Evolutionary conservation across 2,113 vertebrate genomes (phyloP).

Genomic region (Pteronura brasiliensis): DNA sequence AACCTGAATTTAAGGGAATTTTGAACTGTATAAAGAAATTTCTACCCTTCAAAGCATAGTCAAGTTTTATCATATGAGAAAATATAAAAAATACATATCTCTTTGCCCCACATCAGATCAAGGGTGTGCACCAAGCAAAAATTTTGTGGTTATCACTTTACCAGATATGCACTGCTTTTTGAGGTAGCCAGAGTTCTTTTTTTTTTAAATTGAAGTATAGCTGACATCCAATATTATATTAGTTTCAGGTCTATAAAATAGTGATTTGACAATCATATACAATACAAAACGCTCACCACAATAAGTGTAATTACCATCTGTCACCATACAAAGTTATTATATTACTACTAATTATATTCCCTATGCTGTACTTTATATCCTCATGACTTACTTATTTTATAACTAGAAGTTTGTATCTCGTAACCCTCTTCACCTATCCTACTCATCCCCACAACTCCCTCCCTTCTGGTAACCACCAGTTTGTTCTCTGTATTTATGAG

Average conservation of each 20-base stretch:
- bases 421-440: neutral
- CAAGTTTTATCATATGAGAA: conserved; percentile 10
- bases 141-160: neutral
- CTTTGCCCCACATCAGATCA: neutral
- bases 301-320: neutral
- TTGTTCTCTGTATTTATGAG: neutral
- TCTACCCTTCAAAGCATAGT: neutral
- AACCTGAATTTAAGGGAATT: neutral
- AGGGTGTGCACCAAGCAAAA: neutral
- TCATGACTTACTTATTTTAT: neutral
- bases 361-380: neutral
- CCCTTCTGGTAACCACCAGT: neutral
- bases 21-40: neutral
- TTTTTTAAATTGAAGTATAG: neutral
- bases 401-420: neutral
- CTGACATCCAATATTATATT: neutral
- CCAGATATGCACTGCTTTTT: neutral
- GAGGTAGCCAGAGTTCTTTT: neutral
- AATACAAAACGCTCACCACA: neutral
- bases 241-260: neutral
- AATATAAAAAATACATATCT: neutral
- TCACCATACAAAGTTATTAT: neutral
- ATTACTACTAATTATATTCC: neutral
- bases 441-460: neutral
- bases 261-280: neutral